A percentile compares a stretch with the other conserved stretches of the same genome.
Evolutionary conservation across 2,113 vertebrate species (phyloP).

Genomic region (Hoplias malabaricus): DNA sequence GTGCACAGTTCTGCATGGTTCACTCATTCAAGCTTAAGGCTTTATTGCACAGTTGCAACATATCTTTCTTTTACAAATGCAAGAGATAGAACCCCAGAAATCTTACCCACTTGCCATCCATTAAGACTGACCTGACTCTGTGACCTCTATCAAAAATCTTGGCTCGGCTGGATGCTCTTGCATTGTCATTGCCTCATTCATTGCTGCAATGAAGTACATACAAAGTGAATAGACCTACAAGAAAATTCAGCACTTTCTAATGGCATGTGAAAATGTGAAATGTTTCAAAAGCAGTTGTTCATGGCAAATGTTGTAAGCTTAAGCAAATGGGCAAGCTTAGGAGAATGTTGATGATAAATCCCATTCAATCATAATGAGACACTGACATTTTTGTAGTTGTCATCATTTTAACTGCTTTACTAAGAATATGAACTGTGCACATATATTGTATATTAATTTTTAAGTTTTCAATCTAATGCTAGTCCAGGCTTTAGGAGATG

Average conservation of each 20-base stretch:
- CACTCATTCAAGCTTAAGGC: not conserved
- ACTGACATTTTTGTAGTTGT: no score
- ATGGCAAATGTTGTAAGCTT: no score
- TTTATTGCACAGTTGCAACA: not conserved
- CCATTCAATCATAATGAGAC: no score
- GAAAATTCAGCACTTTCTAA: not conserved
- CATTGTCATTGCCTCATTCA: not conserved
- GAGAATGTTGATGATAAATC: no score
- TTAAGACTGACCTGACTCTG: not conserved
- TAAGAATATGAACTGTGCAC: no score
- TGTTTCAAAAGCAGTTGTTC: not conserved
- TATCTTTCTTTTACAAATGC: not conserved
- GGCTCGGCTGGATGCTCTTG: not conserved
- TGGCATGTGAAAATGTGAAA: not conserved
- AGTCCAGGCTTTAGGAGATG: no score
- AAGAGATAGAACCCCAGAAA: not conserved
- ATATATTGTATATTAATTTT: no score
- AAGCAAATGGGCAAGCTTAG: no score
- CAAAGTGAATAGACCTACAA: not conserved
- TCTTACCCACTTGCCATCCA: not conserved
- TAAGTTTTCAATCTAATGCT: no score
- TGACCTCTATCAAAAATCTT: not conserved
- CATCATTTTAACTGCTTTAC: no score
- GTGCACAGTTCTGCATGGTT: slow-evolving; percentile 1
- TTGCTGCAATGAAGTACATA: not conserved